A percentile compares a stretch with the other conserved stretches of the same genome.
phyloP scores from a whole-genome alignment of 1,140 invertebrate genomes.

The Drosophila ambigua region DNA sequence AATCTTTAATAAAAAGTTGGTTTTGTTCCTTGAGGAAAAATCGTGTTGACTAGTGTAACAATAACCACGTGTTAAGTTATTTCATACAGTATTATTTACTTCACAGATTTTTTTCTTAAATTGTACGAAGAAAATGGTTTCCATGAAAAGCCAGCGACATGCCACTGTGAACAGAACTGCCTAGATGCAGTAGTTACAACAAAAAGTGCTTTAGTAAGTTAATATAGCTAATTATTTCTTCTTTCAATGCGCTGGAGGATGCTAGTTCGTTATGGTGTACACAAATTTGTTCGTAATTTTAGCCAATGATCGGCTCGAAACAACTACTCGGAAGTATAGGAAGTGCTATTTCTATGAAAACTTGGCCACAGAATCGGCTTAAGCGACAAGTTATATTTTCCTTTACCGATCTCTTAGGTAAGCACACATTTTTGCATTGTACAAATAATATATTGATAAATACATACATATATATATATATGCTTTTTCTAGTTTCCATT shows the following conservation, averaged over 20 bases:
- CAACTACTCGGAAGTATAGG: slow-evolving; percentile 65
- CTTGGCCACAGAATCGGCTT: slow-evolving; percentile 64
- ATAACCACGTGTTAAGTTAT: no score
- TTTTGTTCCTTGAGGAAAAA: no score
- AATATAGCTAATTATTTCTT: no score
- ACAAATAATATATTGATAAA: no score
- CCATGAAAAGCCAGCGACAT: slow-evolving; percentile 22
- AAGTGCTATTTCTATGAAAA: slow-evolving; percentile 54
- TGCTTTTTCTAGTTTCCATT: slow-evolving; percentile 85
- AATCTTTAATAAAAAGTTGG: no score
- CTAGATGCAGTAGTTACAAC: slow-evolving; percentile 58
- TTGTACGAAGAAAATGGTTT: slow-evolving; percentile 44
- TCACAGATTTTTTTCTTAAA: slow-evolving; percentile 55
- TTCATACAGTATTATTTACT: background rate
- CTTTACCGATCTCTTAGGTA: slow-evolving; percentile 78
- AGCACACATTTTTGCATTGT: background rate
- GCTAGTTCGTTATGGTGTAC: no score
- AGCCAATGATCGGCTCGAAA: slow-evolving; percentile 62
- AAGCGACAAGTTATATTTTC: slow-evolving; percentile 79
- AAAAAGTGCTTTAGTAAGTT: slow-evolving; percentile 43
- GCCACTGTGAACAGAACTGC: slow-evolving; percentile 67
- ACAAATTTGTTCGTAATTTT: background rate
- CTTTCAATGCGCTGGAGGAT: no score
- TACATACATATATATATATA: no score
- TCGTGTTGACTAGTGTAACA: no score